A percentile compares a stretch with the other conserved stretches of the same genome.
Conservation (phyloP, 2,888 invertebrate species). For the Octodonta nipae region DNA sequence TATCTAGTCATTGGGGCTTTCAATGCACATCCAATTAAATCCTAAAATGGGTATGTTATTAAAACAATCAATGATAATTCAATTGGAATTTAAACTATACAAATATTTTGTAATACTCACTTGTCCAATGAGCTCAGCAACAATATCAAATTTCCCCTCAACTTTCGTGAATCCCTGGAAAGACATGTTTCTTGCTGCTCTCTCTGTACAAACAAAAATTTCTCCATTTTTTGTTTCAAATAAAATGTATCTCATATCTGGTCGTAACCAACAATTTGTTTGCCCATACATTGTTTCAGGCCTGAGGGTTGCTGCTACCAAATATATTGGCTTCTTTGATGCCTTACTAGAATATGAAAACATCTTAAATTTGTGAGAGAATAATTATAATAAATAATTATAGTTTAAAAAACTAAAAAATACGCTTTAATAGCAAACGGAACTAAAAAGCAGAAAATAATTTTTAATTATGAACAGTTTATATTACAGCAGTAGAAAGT, state of each 20-base stretch:
- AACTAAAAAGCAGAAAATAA: too few species aligned
- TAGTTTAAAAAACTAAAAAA: too few species aligned
- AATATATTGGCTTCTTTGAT: constrained; percentile 52
- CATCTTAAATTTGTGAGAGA: too few species aligned
- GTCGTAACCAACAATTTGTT: constrained; percentile 96
- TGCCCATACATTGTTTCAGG: constrained; percentile 99
- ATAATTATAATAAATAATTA: too few species aligned
- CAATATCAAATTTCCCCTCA: constrained; percentile 63
- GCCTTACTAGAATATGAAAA: too few species aligned
- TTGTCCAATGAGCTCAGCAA: constrained; percentile 56
- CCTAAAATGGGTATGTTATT: constrained; percentile 32
- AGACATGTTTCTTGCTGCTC: constrained; percentile 89
- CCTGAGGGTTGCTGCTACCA: constrained; percentile 94
- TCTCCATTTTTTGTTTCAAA: constrained; percentile 60
- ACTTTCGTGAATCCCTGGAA: constrained; percentile 80
- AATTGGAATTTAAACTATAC: neutral
- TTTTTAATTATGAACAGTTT: too few species aligned
- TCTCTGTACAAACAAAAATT: constrained; percentile 72
- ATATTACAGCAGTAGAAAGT: too few species aligned
- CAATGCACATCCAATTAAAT: constrained; percentile 71
- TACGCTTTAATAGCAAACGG: too few species aligned
- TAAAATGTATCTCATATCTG: constrained; percentile 86
- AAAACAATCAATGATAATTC: neutral
- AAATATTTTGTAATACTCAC: constrained; percentile 34
- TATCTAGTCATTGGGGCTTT: constrained; percentile 76